These are phyloP conservation scores for Pachymerium ferrugineum DNA, from an alignment of 2,888 invertebrate species.

Conservation along the genomic window DNA sequence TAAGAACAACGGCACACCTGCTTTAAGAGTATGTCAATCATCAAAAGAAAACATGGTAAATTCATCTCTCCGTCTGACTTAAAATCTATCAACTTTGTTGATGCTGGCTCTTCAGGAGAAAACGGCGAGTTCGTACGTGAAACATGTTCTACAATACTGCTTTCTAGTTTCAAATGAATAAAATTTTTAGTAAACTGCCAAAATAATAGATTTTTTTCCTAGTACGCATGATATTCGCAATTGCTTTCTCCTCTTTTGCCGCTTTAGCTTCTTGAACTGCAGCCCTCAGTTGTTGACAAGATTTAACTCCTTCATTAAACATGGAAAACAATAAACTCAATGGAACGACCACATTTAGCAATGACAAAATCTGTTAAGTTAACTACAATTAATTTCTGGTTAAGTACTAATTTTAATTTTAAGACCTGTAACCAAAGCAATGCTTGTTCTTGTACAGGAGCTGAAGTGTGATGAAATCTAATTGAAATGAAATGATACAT, in stretches of 20 bases:
- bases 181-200: constrained; percentile 11
- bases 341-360: constrained; percentile 83
- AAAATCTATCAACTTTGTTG: constrained; percentile 59
- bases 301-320: constrained; percentile 78
- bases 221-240: background rate
- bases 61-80: constrained; percentile 61
- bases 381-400: background rate
- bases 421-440: constrained; percentile 77
- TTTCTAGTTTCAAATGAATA: background rate
- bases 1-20: constrained; percentile 57
- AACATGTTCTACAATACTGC: constrained; percentile 45
- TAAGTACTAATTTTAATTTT: background rate
- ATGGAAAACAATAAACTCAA: constrained; percentile 78
- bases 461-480: constrained; percentile 71
- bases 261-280: background rate
- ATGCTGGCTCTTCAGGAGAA: constrained; percentile 58
- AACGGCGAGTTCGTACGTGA: constrained; percentile 63
- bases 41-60: constrained; percentile 89
- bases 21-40: constrained; percentile 90
- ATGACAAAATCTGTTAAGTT: constrained; percentile 58
- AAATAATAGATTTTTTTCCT: background rate
- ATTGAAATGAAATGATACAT: constrained; percentile 90
- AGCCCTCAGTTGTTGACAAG: no score
- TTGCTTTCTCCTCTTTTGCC: background rate
- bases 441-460: constrained; percentile 80